Evolutionary conservation across 2,888 invertebrate genomes (phyloP).

Genomic region (Andrena minutula): DNA sequence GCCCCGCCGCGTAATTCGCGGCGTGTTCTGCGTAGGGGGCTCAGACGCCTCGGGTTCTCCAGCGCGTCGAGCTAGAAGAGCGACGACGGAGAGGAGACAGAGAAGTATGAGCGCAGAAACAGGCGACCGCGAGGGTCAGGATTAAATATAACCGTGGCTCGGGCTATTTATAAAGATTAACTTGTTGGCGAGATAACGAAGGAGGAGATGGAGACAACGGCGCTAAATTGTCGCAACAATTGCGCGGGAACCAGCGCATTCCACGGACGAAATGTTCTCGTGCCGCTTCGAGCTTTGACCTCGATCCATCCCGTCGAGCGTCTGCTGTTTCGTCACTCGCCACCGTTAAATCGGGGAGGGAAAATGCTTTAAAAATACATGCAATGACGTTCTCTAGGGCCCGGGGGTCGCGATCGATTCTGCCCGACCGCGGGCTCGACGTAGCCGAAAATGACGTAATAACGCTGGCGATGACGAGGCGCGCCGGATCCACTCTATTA

Average conservation of each 20-base stretch:
- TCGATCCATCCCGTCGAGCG: slow-evolving; percentile 41
- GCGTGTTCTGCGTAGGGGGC: background rate
- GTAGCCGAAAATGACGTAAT: slow-evolving; percentile 34
- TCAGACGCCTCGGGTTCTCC: slow-evolving; percentile 17
- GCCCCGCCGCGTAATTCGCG: background rate
- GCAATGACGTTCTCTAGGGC: slow-evolving; percentile 39
- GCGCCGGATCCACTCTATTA: background rate
- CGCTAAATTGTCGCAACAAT: slow-evolving; percentile 80
- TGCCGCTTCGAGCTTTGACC: slow-evolving; percentile 64
- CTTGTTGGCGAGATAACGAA: slow-evolving; percentile 84
- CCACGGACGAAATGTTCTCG: slow-evolving; percentile 74
- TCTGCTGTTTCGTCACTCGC: slow-evolving; percentile 46
- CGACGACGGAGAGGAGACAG: slow-evolving; percentile 52
- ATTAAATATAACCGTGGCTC: slow-evolving; percentile 83
- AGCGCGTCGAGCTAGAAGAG: slow-evolving; percentile 40
- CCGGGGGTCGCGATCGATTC: slow-evolving; percentile 29
- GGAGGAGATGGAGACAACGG: slow-evolving; percentile 77
- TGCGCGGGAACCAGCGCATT: slow-evolving; percentile 77
- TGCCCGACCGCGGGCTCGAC: background rate
- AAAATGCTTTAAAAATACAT: slow-evolving; percentile 56
- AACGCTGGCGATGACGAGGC: slow-evolving; percentile 14
- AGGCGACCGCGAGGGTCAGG: slow-evolving; percentile 80
- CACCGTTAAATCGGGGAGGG: slow-evolving; percentile 20
- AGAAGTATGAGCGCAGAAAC: slow-evolving; percentile 74
- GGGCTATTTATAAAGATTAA: slow-evolving; percentile 84